Base-by-base conservation (phyloP, 2,797 vertebrate species). In the Enteromius afrohamiltoni region DNA sequence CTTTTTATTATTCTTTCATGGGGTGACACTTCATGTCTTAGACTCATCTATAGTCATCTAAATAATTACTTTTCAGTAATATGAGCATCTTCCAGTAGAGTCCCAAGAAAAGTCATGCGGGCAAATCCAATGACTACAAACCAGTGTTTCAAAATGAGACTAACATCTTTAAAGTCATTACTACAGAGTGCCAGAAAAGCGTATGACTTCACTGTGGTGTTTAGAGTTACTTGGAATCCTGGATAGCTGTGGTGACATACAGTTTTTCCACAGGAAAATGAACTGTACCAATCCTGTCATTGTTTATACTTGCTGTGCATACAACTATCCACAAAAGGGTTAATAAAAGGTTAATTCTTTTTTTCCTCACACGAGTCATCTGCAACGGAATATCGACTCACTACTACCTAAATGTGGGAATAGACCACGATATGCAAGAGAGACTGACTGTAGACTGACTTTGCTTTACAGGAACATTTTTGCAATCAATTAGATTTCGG, bases 241-340 rank as follows among this genome's bases (percentile, higher is more conserved):
- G 73, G 80, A 31, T 19, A 71, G 31, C 62, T 31, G 4, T 78
- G 87, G 77, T 85, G 67, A 53, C 45, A 47, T 71, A 53, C 7
- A 6, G 16, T 21, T 77, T 77, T 84, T 86, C 77, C 68, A 80
- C 21, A 85, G 83, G 53, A 86, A 86, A 23, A 60, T 34, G 83
- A n/a, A 76, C 79, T 40, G 34, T 80, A 60, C 6, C 11, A 26
- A 49, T 53, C 17, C 2, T 26, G 37, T 81, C 82, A 78, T 17
- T 65, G 31, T 60, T 45, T 26, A 58, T 55, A 26, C 14, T 64
- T 14, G 58, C 68, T 83, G 19, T 70, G 21, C 58, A 83, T 86
- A 75, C 71, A 70, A n/a, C 68, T 45, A 64, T 45, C 69, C 75
- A 67, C 29, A 19, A 55, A 79, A 34, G 31, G 19, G 2, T 13